phyloP scores from a whole-genome alignment of 2,113 vertebrate genomes.

The Larimichthys polyactis region DNA sequence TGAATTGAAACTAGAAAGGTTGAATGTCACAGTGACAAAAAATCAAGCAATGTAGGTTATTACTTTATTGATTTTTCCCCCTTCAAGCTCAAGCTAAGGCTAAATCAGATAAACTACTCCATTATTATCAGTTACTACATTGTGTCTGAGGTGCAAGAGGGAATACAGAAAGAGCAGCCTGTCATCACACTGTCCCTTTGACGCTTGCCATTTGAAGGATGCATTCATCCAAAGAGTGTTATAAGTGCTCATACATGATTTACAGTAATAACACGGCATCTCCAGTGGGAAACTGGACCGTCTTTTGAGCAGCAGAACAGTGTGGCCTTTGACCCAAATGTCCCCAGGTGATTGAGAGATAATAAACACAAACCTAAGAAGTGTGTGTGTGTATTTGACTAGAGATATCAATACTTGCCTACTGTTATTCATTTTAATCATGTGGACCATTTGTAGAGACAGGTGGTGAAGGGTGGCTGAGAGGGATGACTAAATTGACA shows the following conservation, averaged over 20 bases:
- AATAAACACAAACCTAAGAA: slow-evolving; percentile 25
- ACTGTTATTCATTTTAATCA: slow-evolving; percentile 48
- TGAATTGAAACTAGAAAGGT: neutral
- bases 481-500: slow-evolving; percentile 32
- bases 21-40: neutral
- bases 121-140: neutral
- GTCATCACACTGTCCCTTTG: slow-evolving; percentile 14
- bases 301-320: neutral
- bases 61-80: neutral
- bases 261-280: slow-evolving; percentile 9
- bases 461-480: slow-evolving; percentile 15
- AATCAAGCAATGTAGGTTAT: neutral
- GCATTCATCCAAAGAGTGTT: slow-evolving; percentile 6
- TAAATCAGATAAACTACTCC: slow-evolving; percentile 2
- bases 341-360: slow-evolving; percentile 15
- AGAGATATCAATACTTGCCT: slow-evolving; percentile 24
- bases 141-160: neutral
- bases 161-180: slow-evolving; percentile 1
- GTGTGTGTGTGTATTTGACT: slow-evolving; percentile 25
- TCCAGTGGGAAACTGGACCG: neutral
- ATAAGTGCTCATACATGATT: slow-evolving; percentile 36
- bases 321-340: neutral
- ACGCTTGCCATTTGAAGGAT: slow-evolving; percentile 29
- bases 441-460: slow-evolving; percentile 29
- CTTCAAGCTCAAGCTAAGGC: neutral